phyloP scores from a whole-genome alignment of 2,888 invertebrate species.

The Thecophora atra region DNA sequence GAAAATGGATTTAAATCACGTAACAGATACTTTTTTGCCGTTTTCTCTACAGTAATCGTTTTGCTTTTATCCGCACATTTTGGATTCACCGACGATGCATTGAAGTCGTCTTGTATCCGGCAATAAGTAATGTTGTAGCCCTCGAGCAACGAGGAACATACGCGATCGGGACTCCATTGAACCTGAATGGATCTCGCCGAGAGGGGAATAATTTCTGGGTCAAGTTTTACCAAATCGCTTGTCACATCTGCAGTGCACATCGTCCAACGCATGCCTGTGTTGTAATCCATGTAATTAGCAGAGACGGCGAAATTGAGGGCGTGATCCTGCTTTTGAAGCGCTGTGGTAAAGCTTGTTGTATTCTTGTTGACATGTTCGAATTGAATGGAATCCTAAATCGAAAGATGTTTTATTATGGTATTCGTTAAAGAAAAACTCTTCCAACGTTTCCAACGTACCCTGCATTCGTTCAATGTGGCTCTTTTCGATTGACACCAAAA shows the following conservation, averaged over 20 bases:
- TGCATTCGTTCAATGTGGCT: slow-evolving; percentile 70
- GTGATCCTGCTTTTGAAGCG: slow-evolving; percentile 71
- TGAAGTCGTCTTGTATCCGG: slow-evolving; percentile 68
- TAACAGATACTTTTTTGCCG: slow-evolving; percentile 67
- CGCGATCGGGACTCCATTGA: slow-evolving; percentile 80
- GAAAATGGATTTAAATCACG: slow-evolving; percentile 75
- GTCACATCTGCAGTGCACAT: slow-evolving; percentile 68
- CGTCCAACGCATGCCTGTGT: slow-evolving; percentile 87
- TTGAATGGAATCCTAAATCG: slow-evolving; percentile 69
- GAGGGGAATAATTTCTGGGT: slow-evolving; percentile 45
- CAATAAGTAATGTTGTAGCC: slow-evolving; percentile 81
- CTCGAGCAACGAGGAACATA: slow-evolving; percentile 74
- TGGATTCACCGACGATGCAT: not conserved
- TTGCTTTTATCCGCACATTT: slow-evolving; percentile 19
- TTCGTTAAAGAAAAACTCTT: slow-evolving; percentile 4
- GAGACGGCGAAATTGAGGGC: slow-evolving; percentile 79
- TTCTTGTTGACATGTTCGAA: slow-evolving; percentile 68
- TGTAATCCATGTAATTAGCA: slow-evolving; percentile 73
- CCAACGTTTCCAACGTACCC: slow-evolving; percentile 54
- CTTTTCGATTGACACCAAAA: slow-evolving; percentile 77
- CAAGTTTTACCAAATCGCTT: slow-evolving; percentile 49
- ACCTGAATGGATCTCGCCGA: slow-evolving; percentile 68
- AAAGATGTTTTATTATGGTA: not conserved
- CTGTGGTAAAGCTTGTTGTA: slow-evolving; percentile 56
- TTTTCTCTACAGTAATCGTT: slow-evolving; percentile 51